Evolutionary conservation across 53 echinoderm and acorn worm genomes (phyloP).

Genomic region (Apostichopus leukothele): DNA sequence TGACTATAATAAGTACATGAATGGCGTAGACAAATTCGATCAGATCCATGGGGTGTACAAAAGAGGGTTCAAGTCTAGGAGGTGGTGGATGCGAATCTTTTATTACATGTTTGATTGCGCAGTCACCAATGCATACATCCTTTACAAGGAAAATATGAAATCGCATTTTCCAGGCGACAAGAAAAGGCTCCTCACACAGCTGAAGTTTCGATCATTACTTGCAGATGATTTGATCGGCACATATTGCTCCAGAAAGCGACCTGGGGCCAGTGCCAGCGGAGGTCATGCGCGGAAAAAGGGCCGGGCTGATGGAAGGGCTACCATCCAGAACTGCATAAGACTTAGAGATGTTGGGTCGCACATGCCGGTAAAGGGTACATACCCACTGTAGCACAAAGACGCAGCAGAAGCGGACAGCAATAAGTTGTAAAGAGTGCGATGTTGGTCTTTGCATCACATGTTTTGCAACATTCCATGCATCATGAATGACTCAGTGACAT

Average conservation of each 20-base stretch:
- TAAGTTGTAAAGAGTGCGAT: too few species aligned
- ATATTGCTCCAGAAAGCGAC: background rate
- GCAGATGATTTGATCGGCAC: background rate
- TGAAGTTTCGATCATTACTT: background rate
- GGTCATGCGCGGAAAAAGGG: conserved; percentile 8
- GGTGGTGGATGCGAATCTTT: conserved; percentile 22
- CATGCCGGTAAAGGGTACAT: too few species aligned
- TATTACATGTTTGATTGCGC: conserved; percentile 14
- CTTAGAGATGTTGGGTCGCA: background rate
- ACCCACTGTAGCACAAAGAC: too few species aligned
- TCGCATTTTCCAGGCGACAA: background rate
- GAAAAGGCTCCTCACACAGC: conserved; percentile 9
- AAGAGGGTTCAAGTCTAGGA: background rate
- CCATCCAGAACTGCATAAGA: background rate
- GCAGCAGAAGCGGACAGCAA: too few species aligned
- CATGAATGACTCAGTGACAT: conserved; percentile 1
- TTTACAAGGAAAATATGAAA: background rate
- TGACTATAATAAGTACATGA: conserved; percentile 20
- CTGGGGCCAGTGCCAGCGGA: background rate
- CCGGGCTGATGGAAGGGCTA: conserved; percentile 4
- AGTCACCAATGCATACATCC: background rate
- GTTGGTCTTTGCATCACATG: too few species aligned
- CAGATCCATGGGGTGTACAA: background rate
- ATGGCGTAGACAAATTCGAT: conserved; percentile 23
- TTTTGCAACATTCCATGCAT: background rate